Evolutionary conservation across 2,888 invertebrate genomes (phyloP).

Genomic region (Chironomus riparius): DNA sequence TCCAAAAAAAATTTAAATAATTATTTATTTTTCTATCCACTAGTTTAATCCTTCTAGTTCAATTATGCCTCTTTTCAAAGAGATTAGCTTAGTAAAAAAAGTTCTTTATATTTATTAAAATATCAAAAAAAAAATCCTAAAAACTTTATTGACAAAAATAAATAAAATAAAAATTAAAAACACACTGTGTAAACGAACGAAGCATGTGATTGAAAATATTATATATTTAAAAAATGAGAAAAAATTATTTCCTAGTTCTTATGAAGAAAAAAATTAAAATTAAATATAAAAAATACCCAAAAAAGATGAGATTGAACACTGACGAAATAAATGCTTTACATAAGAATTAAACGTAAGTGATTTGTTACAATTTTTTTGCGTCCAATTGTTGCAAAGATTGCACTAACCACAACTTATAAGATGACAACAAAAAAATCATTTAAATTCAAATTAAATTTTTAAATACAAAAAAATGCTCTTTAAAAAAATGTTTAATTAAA

Average conservation of each 20-base stretch:
- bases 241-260: neutral
- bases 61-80: neutral
- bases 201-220: slow-evolving; percentile 8
- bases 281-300: neutral
- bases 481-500: neutral
- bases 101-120: neutral
- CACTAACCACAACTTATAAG: neutral
- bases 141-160: neutral
- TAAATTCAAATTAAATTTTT: neutral
- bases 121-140: neutral
- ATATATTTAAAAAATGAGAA: neutral
- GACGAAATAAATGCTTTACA: neutral
- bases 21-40: neutral
- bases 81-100: neutral
- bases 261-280: neutral
- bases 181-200: neutral
- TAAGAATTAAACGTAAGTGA: neutral
- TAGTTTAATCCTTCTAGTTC: neutral
- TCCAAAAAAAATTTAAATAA: too few relatives aligned
- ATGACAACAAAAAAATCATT: neutral
- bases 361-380: slow-evolving; percentile 6
- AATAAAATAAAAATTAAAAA: neutral
- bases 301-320: neutral
- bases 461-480: too few relatives aligned
- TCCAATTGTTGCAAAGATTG: neutral